phyloP scores from a whole-genome alignment of 1,140 invertebrate genomes.

The Drosophila subobscura region DNA sequence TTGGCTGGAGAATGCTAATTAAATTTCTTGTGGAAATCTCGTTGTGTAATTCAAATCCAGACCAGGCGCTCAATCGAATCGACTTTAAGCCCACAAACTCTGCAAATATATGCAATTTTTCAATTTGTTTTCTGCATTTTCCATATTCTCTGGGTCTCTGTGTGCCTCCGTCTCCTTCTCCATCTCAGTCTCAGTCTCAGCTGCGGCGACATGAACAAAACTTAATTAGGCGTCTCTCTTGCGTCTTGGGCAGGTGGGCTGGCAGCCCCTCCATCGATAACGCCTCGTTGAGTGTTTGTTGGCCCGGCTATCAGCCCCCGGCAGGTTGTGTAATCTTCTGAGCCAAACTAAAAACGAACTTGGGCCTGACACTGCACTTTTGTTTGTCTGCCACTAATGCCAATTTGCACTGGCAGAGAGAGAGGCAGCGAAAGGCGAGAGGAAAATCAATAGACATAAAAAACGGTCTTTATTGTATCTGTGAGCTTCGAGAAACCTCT shows the following conservation, averaged over 20 bases:
- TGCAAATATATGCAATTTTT: constrained; percentile 26
- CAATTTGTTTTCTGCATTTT: constrained; percentile 35
- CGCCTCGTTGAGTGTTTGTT: constrained; percentile 30
- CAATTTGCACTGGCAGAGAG: constrained; percentile 10
- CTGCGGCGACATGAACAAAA: constrained; percentile 11
- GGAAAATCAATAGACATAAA: background rate
- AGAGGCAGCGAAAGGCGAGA: constrained; percentile 2
- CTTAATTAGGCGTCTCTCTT: constrained; percentile 55
- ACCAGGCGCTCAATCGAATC: background rate
- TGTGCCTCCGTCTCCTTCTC: too few relatives aligned
- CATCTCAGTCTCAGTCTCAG: background rate
- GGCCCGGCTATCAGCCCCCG: background rate
- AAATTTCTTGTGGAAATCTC: constrained; percentile 4
- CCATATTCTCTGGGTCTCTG: constrained; percentile 34
- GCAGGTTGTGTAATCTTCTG: constrained; percentile 43
- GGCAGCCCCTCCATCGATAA: constrained; percentile 23
- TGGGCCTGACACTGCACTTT: constrained; percentile 44
- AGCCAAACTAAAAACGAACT: constrained; percentile 23
- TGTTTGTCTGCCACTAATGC: constrained; percentile 9
- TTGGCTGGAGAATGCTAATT: background rate
- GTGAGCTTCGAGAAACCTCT: too few relatives aligned
- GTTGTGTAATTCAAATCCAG: constrained; percentile 1
- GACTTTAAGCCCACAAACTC: constrained; percentile 6
- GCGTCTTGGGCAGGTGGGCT: constrained; percentile 41
- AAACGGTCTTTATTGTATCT: background rate